phyloP scores from a whole-genome alignment of 2,888 invertebrate species.

The Blastobasis adustella region DNA sequence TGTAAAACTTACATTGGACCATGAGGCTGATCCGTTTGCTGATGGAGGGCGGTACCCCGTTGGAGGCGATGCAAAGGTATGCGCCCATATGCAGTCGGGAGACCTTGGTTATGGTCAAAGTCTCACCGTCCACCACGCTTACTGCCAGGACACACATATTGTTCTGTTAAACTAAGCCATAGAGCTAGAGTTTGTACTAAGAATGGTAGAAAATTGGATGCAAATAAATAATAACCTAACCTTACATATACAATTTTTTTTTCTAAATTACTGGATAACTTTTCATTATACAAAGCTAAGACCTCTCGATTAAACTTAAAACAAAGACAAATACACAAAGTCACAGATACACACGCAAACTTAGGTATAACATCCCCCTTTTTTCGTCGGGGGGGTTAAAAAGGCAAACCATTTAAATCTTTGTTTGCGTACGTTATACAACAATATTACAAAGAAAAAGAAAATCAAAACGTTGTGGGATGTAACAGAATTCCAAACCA shows the following conservation, averaged over 20 bases:
- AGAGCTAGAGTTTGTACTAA: too few species aligned
- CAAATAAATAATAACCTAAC: too few species aligned
- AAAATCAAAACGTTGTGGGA: neutral
- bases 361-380: neutral
- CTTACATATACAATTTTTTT: too few species aligned
- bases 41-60: constrained; percentile 93
- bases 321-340: too few species aligned
- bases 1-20: constrained; percentile 84
- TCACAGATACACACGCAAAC: too few species aligned
- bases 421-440: neutral
- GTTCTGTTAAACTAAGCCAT: too few species aligned
- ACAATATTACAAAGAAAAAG: neutral
- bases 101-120: constrained; percentile 89
- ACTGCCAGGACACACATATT: constrained; percentile 71
- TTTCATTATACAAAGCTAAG: too few species aligned
- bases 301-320: too few species aligned
- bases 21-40: constrained; percentile 89
- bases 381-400: neutral
- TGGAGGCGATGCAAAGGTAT: constrained; percentile 94
- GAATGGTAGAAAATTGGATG: too few species aligned
- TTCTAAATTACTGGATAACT: too few species aligned
- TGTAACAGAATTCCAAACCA: neutral
- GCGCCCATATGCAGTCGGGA: constrained; percentile 95
- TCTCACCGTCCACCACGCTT: constrained; percentile 90
- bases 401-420: neutral